Conservation (phyloP, 2,113 vertebrate genomes). For the Ammodytes marinus region DNA sequence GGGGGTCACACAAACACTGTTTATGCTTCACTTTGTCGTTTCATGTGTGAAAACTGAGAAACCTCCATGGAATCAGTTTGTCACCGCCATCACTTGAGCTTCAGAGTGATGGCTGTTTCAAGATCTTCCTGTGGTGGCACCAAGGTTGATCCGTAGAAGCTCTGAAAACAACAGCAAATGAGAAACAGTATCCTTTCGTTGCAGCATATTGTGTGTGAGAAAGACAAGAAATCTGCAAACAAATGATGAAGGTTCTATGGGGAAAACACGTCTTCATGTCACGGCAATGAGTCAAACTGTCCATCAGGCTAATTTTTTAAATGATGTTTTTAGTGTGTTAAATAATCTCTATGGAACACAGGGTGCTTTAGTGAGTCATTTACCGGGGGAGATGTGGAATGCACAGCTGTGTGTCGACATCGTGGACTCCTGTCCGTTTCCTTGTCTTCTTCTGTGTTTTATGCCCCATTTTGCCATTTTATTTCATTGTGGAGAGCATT, state of each 20-base stretch:
- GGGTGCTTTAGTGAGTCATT: constrained; percentile 28
- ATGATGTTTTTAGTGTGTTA: background rate
- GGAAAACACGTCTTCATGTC: background rate
- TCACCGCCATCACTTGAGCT: constrained; percentile 25
- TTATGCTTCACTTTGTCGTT: constrained; percentile 44
- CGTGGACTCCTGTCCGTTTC: constrained; percentile 32
- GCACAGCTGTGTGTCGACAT: constrained; percentile 51
- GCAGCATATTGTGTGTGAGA: background rate
- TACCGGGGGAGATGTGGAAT: constrained; percentile 44
- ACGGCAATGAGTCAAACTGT: background rate
- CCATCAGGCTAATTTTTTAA: background rate
- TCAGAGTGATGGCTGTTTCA: constrained; percentile 1
- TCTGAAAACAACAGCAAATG: constrained; percentile 5
- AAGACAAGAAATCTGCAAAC: background rate
- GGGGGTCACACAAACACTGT: constrained; percentile 38
- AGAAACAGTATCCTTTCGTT: background rate
- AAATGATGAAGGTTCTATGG: background rate
- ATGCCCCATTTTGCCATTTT: constrained; percentile 11
- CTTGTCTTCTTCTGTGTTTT: constrained; percentile 9
- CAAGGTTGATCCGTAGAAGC: constrained; percentile 15
- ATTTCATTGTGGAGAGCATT: background rate
- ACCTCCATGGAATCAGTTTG: constrained; percentile 38
- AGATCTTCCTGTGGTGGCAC: background rate
- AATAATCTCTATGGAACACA: constrained; percentile 4
- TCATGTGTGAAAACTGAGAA: constrained; percentile 72